Evolutionary conservation across 2,797 vertebrate genomes (phyloP).

Genomic region (Scolopax bukidnonensis): DNA sequence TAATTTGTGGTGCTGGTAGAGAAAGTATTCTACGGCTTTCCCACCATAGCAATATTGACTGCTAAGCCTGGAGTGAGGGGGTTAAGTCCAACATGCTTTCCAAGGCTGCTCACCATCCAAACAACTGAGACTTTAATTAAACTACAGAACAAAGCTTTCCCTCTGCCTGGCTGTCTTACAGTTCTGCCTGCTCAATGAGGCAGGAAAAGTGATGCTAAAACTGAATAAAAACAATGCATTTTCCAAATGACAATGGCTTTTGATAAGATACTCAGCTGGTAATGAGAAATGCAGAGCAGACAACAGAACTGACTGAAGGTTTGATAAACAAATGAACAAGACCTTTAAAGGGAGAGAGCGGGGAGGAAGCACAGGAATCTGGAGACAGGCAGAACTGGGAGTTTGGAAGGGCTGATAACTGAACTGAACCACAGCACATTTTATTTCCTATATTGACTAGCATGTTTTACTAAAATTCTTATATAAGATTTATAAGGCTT

Average conservation of each 20-base stretch:
- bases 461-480: slow-evolving; percentile 20
- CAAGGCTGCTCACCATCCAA: neutral
- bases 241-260: slow-evolving; percentile 9
- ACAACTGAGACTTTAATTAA: slow-evolving; percentile 11
- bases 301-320: neutral
- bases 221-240: slow-evolving; percentile 40
- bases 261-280: slow-evolving; percentile 4
- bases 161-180: neutral
- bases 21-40: neutral
- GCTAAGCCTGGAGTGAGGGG: neutral
- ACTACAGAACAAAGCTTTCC: neutral
- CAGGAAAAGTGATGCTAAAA: slow-evolving; percentile 18
- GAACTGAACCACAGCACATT: neutral
- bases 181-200: slow-evolving; percentile 13
- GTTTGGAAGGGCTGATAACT: neutral
- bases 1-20: neutral
- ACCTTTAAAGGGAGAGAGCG: neutral
- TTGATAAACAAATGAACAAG: slow-evolving; percentile 37
- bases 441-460: neutral
- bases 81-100: neutral
- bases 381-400: neutral
- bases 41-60: neutral
- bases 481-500: slow-evolving; percentile 41
- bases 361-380: neutral
- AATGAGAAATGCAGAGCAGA: slow-evolving; percentile 36